A percentile compares a stretch with the other conserved stretches of the same genome.
These are phyloP conservation scores for Limnephilus auricula DNA, from an alignment of 2,888 invertebrate species.

Conservation along the genomic window DNA sequence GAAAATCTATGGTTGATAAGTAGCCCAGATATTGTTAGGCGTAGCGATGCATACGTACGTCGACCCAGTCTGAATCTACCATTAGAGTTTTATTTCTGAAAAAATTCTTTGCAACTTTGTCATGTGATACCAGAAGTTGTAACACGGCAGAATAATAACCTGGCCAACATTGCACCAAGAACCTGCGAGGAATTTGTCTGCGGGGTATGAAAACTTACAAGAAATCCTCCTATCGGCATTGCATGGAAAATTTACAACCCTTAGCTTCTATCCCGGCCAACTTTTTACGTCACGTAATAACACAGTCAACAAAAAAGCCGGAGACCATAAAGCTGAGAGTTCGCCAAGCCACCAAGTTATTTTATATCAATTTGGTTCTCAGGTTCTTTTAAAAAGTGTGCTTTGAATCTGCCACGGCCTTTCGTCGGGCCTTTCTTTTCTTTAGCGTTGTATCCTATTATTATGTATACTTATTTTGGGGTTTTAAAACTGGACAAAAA, in stretches of 20 bases:
- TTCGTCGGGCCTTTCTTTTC: background rate
- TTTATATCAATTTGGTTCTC: constrained; percentile 34
- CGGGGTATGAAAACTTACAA: background rate
- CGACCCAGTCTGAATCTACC: too few relatives aligned
- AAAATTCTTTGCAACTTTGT: background rate
- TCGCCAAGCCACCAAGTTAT: constrained; percentile 19
- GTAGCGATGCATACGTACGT: too few relatives aligned
- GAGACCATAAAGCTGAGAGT: constrained; percentile 32
- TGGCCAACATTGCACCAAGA: background rate
- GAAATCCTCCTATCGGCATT: background rate
- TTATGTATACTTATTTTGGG: background rate
- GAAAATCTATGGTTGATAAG: too few relatives aligned
- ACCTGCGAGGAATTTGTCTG: background rate
- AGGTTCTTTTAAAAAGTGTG: background rate
- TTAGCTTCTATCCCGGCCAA: background rate
- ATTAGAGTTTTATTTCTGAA: too few relatives aligned
- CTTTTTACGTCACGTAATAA: constrained; percentile 43
- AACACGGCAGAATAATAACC: background rate
- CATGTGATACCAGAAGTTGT: background rate
- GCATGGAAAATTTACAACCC: background rate
- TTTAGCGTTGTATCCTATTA: background rate
- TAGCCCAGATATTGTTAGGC: too few relatives aligned
- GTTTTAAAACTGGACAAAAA: background rate
- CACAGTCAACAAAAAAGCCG: constrained; percentile 27
- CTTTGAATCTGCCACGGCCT: background rate